A percentile compares a stretch with the other conserved stretches of the same genome.
phyloP scores from a whole-genome alignment of 1,140 invertebrate species.

The Nasonia giraulti region DNA sequence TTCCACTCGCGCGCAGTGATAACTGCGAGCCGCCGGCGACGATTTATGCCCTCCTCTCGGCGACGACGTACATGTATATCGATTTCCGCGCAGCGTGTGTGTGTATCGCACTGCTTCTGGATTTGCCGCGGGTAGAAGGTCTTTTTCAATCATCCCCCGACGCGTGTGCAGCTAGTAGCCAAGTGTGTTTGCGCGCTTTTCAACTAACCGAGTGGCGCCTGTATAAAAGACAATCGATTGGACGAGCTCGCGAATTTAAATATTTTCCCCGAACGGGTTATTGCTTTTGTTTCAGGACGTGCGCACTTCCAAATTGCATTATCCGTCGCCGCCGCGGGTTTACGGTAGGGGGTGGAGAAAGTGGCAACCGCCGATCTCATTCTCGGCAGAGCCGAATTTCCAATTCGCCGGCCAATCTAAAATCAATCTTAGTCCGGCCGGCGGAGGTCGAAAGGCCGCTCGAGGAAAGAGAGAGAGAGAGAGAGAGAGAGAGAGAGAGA shows the following conservation, averaged over 20 bases:
- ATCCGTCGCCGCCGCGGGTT: too few species aligned
- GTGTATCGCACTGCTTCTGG: background rate
- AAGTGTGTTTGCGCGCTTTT: too few species aligned
- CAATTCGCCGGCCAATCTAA: constrained; percentile 72
- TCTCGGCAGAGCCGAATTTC: constrained; percentile 44
- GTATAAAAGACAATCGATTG: too few species aligned
- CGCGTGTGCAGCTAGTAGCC: too few species aligned
- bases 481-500: background rate
- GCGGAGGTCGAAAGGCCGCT: constrained; percentile 45
- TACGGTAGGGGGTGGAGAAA: background rate
- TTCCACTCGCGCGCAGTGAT: constrained; percentile 8
- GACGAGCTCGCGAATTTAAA: too few species aligned
- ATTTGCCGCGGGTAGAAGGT: constrained; percentile 19
- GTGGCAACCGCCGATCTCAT: background rate
- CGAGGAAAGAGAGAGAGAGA: background rate
- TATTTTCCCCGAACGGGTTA: too few species aligned
- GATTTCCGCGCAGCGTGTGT: constrained; percentile 32
- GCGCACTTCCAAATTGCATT: background rate
- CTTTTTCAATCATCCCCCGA: constrained; percentile 2
- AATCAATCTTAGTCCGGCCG: constrained; percentile 71
- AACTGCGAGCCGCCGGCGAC: constrained; percentile 21
- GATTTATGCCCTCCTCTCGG: too few species aligned
- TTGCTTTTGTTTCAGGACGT: too few species aligned
- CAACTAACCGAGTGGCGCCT: too few species aligned
- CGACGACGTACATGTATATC: constrained; percentile 46